Conservation (phyloP, 2,888 invertebrate genomes). For the Nemapogon koenigi region DNA sequence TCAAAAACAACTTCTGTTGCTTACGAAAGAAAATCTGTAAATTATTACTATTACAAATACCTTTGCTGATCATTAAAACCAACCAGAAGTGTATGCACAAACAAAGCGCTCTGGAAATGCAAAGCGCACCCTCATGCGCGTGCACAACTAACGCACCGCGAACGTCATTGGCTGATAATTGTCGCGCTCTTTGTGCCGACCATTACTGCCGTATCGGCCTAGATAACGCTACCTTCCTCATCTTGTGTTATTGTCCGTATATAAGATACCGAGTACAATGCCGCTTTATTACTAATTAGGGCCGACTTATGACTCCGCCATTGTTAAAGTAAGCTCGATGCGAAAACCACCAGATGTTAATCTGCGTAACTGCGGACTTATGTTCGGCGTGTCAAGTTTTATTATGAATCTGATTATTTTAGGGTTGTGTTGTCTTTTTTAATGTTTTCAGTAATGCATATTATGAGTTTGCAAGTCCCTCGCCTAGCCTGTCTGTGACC, state of each 20-base stretch:
- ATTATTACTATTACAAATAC: no score
- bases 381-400: no score
- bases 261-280: slow-evolving; percentile 51
- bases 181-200: slow-evolving; percentile 34
- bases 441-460: no score
- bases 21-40: no score
- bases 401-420: no score
- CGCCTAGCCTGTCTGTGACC: no score
- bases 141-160: slow-evolving; percentile 25
- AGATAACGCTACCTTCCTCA: slow-evolving; percentile 48
- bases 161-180: slow-evolving; percentile 53
- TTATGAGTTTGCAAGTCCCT: no score
- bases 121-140: slow-evolving; percentile 17
- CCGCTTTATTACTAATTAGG: slow-evolving; percentile 64
- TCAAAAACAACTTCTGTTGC: no score
- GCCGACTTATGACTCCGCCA: slow-evolving; percentile 59
- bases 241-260: slow-evolving; percentile 46
- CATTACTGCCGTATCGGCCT: slow-evolving; percentile 49
- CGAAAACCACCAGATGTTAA: neutral
- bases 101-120: neutral
- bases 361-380: no score
- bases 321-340: slow-evolving; percentile 38
- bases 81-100: no score
- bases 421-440: no score
- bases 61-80: no score